These are phyloP conservation scores for Busseola fusca DNA, from an alignment of 2,888 invertebrate genomes.

Conservation along the genomic window DNA sequence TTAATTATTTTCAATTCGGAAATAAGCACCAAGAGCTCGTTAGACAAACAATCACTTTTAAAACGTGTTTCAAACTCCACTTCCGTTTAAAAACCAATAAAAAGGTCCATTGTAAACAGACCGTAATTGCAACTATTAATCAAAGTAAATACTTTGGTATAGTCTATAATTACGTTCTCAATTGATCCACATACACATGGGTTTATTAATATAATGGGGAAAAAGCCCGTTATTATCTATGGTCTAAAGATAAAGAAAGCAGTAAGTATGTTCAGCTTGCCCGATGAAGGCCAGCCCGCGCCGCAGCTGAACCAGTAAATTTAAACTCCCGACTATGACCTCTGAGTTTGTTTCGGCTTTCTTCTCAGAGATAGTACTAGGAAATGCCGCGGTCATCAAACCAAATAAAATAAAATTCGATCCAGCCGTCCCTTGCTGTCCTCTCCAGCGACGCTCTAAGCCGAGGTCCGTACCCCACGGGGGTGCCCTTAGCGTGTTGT, in stretches of 20 bases:
- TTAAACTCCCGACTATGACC: too few relatives aligned
- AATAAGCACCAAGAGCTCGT: conserved; percentile 7
- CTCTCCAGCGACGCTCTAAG: too few relatives aligned
- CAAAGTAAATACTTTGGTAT: conserved; percentile 36
- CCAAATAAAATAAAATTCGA: too few relatives aligned
- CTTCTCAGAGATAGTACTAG: too few relatives aligned
- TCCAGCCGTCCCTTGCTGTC: too few relatives aligned
- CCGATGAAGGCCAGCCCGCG: too few relatives aligned
- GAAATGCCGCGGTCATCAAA: too few relatives aligned
- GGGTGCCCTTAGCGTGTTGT: too few relatives aligned
- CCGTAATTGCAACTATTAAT: conserved; percentile 49
- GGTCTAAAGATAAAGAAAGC: conserved; percentile 49
- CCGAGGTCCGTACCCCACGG: too few relatives aligned
- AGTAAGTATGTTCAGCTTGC: neutral
- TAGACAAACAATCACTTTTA: conserved; percentile 35
- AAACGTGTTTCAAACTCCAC: conserved; percentile 35
- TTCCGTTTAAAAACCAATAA: conserved; percentile 46
- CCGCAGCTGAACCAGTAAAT: too few relatives aligned
- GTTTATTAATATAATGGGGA: conserved; percentile 28
- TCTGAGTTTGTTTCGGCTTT: too few relatives aligned
- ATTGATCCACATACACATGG: conserved; percentile 39
- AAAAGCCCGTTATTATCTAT: conserved; percentile 40
- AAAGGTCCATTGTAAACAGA: conserved; percentile 48
- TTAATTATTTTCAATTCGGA: conserved; percentile 28
- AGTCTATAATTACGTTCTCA: conserved; percentile 52